Evolutionary conservation across 2,113 vertebrate genomes (phyloP).

Genomic region (Callipepla squamata): DNA sequence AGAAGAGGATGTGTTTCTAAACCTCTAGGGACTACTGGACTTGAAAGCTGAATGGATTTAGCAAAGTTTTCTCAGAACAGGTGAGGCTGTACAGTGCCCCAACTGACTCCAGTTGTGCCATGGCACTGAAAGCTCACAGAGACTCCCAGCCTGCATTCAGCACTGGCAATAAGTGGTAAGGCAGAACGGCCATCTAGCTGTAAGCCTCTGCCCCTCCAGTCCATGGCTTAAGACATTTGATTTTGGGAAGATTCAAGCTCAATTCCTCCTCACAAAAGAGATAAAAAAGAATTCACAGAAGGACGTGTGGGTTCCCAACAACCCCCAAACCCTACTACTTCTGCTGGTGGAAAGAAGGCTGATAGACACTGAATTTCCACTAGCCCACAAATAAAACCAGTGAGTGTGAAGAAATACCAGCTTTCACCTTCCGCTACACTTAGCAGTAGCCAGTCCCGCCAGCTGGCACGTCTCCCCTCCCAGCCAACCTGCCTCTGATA

Average conservation of each 20-base stretch:
- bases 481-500: constrained; percentile 78
- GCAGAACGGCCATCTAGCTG: background rate
- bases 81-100: background rate
- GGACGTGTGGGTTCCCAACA: fast-evolving
- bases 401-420: constrained; percentile 80
- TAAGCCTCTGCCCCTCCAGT: background rate
- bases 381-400: constrained; percentile 65
- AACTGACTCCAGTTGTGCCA: background rate
- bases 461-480: constrained; percentile 75
- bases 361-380: background rate
- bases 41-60: background rate
- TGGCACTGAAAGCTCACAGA: fast-evolving
- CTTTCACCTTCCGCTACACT: constrained; percentile 64
- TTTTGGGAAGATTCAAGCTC: background rate
- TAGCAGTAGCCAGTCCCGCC: constrained; percentile 68
- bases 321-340: background rate
- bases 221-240: background rate
- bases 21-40: background rate
- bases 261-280: background rate
- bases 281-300: background rate
- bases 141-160: background rate
- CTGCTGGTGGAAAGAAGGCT: background rate
- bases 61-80: background rate
- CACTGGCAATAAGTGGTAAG: background rate
- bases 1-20: fast-evolving